phyloP scores from a whole-genome alignment of 1,140 invertebrate species.

The Zaprionus vittiger region DNA sequence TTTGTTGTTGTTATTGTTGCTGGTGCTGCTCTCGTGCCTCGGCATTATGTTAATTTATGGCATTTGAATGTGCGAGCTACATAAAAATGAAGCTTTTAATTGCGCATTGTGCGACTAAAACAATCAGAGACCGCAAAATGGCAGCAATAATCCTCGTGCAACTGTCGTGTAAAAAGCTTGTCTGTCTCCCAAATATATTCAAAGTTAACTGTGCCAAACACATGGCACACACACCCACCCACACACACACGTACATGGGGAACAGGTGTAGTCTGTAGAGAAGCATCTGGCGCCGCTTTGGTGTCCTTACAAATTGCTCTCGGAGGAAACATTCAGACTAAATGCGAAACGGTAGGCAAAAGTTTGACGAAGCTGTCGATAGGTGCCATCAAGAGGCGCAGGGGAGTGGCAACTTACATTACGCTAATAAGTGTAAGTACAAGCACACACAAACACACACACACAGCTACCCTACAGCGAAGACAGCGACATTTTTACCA shows the following conservation, averaged over 20 bases:
- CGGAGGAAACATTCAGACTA: conserved; percentile 54
- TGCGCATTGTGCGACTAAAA: conserved; percentile 65
- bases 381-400: conserved; percentile 2
- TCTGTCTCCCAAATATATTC: conserved; percentile 38
- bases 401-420: conserved; percentile 43
- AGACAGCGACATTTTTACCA: background rate
- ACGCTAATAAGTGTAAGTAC: conserved; percentile 61
- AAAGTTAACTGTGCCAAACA: conserved; percentile 44
- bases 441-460: background rate
- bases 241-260: background rate
- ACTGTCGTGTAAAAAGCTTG: conserved; percentile 45
- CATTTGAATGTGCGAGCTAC: conserved; percentile 44
- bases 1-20: conserved; percentile 33
- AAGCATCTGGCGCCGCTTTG: conserved; percentile 27
- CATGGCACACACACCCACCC: conserved; percentile 23
- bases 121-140: conserved; percentile 46
- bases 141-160: conserved; percentile 43
- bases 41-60: conserved; percentile 78
- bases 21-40: conserved; percentile 18
- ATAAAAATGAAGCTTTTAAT: conserved; percentile 64
- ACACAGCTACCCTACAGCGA: background rate
- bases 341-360: conserved; percentile 31
- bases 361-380: conserved; percentile 31
- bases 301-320: conserved; percentile 53
- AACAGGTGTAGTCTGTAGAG: conserved; percentile 43